These are phyloP conservation scores for Colletes latitarsis DNA, from an alignment of 1,140 invertebrate species.

Conservation along the genomic window DNA sequence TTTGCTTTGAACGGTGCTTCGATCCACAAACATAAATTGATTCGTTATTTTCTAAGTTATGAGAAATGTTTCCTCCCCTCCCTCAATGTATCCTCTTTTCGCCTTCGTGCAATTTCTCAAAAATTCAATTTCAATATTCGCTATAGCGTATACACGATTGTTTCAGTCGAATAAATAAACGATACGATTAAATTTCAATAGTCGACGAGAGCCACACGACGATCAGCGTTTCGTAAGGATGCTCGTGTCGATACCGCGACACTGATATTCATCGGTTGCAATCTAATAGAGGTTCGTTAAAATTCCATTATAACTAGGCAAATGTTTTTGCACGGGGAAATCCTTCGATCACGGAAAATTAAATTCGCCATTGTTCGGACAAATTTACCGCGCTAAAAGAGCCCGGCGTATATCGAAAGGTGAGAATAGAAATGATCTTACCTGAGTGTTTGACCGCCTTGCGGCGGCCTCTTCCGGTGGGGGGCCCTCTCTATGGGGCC, in stretches of 20 bases:
- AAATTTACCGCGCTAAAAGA: neutral
- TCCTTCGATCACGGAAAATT: conserved; percentile 8
- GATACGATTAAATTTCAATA: neutral
- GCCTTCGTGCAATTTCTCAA: no score
- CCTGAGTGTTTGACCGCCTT: conserved; percentile 71
- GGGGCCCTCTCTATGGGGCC: conserved; percentile 76
- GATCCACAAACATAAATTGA: no score
- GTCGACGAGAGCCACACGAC: conserved; percentile 1
- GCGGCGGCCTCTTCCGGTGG: conserved; percentile 68
- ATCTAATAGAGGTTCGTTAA: conserved; percentile 14
- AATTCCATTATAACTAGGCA: conserved; percentile 37
- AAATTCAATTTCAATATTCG: no score
- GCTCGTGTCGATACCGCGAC: no score
- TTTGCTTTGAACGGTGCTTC: no score
- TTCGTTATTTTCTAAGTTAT: no score
- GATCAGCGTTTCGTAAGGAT: neutral
- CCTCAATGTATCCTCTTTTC: no score
- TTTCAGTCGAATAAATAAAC: no score
- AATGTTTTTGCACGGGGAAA: conserved; percentile 16
- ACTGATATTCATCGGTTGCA: no score
- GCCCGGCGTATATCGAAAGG: neutral
- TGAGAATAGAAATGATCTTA: conserved; percentile 40
- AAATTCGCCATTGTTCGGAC: conserved; percentile 28
- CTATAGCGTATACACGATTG: no score
- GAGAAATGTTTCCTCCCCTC: no score